These are phyloP conservation scores for Volucella inflata DNA, from an alignment of 2,888 invertebrate species.

Conservation along the genomic window DNA sequence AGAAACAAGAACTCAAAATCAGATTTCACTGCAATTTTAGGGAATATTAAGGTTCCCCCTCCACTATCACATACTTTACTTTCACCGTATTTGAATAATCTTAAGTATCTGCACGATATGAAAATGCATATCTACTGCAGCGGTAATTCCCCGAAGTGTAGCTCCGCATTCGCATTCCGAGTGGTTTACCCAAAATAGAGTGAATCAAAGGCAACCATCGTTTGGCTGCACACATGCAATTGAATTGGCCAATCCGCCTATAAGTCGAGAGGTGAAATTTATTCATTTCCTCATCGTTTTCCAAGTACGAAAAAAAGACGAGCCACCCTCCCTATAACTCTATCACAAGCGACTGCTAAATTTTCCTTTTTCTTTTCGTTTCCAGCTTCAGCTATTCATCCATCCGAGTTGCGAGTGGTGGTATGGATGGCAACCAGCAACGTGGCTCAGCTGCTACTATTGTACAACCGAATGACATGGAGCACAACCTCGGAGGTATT, in stretches of 20 bases:
- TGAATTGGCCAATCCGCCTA: constrained; percentile 75
- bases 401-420: constrained; percentile 9
- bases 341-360: constrained; percentile 50
- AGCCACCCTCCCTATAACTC: constrained; percentile 8
- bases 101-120: constrained; percentile 20
- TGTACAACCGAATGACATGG: constrained; percentile 53
- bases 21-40: too few species aligned
- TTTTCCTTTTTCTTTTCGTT: constrained; percentile 68
- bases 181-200: constrained; percentile 71
- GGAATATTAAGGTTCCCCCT: too few species aligned
- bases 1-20: too few species aligned
- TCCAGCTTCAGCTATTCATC: constrained; percentile 62
- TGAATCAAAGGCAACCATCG: constrained; percentile 68
- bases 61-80: too few species aligned
- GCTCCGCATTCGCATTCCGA: constrained; percentile 72
- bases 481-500: constrained; percentile 15
- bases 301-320: constrained; percentile 60
- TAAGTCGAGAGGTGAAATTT: constrained; percentile 75
- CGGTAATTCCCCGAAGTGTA: constrained; percentile 70
- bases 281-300: constrained; percentile 75
- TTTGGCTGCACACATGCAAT: constrained; percentile 74
- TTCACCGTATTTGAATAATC: too few species aligned
- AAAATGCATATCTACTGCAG: constrained; percentile 37
- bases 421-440: constrained; percentile 26
- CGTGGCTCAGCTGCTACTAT: constrained; percentile 22